Evolutionary conservation across 2,113 vertebrate species (phyloP).

Genomic region (Sinocyclocheilus grahami): DNA sequence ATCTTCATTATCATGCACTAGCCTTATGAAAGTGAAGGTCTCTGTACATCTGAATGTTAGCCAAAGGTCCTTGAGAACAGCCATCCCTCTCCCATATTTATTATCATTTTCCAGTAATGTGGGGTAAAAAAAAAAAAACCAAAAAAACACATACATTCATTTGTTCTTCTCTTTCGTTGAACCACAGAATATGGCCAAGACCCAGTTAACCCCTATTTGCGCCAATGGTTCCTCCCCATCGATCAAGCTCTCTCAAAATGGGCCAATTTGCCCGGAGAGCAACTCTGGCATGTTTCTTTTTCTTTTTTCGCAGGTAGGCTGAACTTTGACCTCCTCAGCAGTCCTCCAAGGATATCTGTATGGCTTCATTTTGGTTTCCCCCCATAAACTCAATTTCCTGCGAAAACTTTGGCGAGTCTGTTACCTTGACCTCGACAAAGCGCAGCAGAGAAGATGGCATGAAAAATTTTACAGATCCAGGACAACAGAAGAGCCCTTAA

Average conservation of each 20-base stretch:
- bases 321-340: constrained; percentile 34
- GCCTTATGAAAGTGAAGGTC: constrained; percentile 36
- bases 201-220: constrained; percentile 73
- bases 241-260: constrained; percentile 65
- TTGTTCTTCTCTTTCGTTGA: constrained; percentile 58
- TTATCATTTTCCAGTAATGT: constrained; percentile 60
- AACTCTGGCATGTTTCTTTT: constrained; percentile 26
- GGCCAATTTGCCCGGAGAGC: constrained; percentile 23
- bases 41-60: constrained; percentile 49
- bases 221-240: constrained; percentile 65
- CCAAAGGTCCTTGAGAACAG: constrained; percentile 49
- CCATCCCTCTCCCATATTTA: constrained; percentile 47
- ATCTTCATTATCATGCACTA: constrained; percentile 53
- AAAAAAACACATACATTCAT: constrained; percentile 51
- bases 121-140: constrained; percentile 57
- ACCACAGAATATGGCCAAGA: constrained; percentile 49
- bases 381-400: constrained; percentile 15
- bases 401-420: constrained; percentile 2
- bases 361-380: not conserved
- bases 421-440: constrained; percentile 18
- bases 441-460: not conserved
- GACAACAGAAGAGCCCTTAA: constrained; percentile 18
- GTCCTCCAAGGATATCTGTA: not conserved
- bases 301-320: not conserved
- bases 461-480: constrained; percentile 32